phyloP scores from a whole-genome alignment of 2,113 vertebrate species.

The Semnornis frantzii region DNA sequence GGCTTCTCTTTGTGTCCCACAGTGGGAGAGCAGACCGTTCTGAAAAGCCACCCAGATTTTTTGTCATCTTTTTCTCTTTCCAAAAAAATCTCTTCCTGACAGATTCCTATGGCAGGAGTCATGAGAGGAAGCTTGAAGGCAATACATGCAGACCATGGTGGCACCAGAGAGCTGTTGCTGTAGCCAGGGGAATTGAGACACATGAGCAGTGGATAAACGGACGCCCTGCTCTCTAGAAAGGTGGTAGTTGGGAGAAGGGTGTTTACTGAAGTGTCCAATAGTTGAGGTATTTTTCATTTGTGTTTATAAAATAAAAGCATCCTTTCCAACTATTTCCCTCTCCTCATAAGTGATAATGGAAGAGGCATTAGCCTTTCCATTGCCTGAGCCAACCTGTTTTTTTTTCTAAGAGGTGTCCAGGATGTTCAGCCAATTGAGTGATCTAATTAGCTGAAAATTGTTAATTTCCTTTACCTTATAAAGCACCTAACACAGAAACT shows the following conservation, averaged over 20 bases:
- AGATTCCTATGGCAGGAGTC: neutral
- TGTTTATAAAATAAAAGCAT: conserved; percentile 63
- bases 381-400: conserved; percentile 46
- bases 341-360: conserved; percentile 67
- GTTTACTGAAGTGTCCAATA: neutral
- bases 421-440: conserved; percentile 74
- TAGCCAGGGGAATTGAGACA: neutral
- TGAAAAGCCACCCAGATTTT: neutral
- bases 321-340: conserved; percentile 63
- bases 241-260: neutral
- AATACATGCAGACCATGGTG: neutral
- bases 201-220: neutral
- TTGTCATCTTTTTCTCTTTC: neutral
- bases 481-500: conserved; percentile 74
- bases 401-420: conserved; percentile 65
- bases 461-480: conserved; percentile 76
- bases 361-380: conserved; percentile 67
- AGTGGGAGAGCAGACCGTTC: neutral
- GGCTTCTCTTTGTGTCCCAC: neutral
- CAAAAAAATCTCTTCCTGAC: neutral
- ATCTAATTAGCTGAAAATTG: conserved; percentile 74
- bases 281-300: conserved; percentile 32
- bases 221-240: neutral
- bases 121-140: neutral
- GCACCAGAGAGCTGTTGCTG: neutral